Evolutionary conservation across 1,140 invertebrate species (phyloP).

Genomic region (silkworm (Bombyx mori)): DNA sequence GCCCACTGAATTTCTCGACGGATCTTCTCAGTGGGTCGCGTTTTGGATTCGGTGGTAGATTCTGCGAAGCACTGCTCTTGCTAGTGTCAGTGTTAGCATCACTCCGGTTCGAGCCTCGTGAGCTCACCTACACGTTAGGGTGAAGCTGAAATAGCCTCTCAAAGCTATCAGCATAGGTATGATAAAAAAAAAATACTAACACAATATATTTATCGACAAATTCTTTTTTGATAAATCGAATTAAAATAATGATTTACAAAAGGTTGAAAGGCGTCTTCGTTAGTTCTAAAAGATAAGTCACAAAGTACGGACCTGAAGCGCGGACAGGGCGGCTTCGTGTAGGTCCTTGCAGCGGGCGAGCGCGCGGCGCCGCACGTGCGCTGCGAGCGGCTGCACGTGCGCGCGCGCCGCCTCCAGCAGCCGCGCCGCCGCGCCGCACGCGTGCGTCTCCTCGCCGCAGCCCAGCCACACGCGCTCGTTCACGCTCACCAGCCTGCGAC

Average conservation of each 20-base stretch:
- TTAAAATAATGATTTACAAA: neutral
- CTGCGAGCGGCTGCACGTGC: slow-evolving; percentile 63
- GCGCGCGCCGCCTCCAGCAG: slow-evolving; percentile 76
- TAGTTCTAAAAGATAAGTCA: neutral
- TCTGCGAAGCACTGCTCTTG: no score
- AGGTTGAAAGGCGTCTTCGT: neutral
- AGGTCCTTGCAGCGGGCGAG: slow-evolving; percentile 55
- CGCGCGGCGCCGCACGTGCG: slow-evolving; percentile 71
- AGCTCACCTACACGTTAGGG: no score
- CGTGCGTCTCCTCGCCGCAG: slow-evolving; percentile 83
- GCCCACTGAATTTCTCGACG: no score
- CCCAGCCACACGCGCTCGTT: slow-evolving; percentile 83
- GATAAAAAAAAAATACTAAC: no score
- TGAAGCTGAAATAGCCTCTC: no score
- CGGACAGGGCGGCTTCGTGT: slow-evolving; percentile 52
- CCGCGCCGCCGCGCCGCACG: slow-evolving; percentile 78
- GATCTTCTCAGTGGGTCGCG: no score
- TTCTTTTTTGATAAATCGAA: no score
- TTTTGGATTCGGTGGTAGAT: no score
- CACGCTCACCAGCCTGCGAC: slow-evolving; percentile 76
- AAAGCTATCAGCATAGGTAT: no score
- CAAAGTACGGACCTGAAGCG: slow-evolving; percentile 37
- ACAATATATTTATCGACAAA: no score
- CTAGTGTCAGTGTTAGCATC: no score
- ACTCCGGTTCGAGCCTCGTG: no score